Conservation (phyloP, 2,888 invertebrate species). For the Notodonta dromedarius region DNA sequence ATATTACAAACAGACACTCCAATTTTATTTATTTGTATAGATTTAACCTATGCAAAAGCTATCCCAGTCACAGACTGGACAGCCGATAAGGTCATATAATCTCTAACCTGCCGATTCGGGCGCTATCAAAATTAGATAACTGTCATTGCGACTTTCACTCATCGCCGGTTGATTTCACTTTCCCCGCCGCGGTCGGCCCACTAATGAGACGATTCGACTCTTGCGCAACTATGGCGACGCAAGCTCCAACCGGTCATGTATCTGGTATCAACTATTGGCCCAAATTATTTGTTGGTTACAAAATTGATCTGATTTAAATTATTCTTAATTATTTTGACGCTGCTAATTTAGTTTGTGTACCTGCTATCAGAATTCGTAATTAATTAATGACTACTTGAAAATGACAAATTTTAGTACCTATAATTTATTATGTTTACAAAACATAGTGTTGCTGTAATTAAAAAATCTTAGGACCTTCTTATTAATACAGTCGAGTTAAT, state of each 20-base stretch:
- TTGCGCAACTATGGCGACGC: slow-evolving; percentile 61
- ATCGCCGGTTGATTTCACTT: slow-evolving; percentile 72
- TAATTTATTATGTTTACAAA: too few species aligned
- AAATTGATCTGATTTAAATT: too few species aligned
- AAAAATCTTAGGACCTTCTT: too few species aligned
- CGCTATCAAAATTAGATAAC: slow-evolving; percentile 76
- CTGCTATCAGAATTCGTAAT: neutral
- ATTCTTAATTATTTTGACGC: too few species aligned
- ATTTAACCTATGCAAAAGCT: neutral
- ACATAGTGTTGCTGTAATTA: too few species aligned
- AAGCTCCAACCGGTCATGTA: slow-evolving; percentile 36
- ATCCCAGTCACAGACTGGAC: neutral
- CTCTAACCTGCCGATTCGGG: slow-evolving; percentile 40
- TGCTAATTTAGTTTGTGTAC: neutral
- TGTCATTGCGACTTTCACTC: slow-evolving; percentile 73
- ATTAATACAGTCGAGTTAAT: too few species aligned
- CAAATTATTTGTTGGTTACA: neutral
- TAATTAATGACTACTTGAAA: too few species aligned
- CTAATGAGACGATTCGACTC: slow-evolving; percentile 63
- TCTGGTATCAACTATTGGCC: slow-evolving; percentile 15
- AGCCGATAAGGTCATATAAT: slow-evolving; percentile 22
- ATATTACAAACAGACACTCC: too few species aligned
- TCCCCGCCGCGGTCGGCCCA: slow-evolving; percentile 53
- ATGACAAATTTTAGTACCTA: too few species aligned
- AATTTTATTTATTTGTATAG: too few species aligned